phyloP scores from a whole-genome alignment of 1,140 invertebrate genomes.

The Meteorus sp. region DNA sequence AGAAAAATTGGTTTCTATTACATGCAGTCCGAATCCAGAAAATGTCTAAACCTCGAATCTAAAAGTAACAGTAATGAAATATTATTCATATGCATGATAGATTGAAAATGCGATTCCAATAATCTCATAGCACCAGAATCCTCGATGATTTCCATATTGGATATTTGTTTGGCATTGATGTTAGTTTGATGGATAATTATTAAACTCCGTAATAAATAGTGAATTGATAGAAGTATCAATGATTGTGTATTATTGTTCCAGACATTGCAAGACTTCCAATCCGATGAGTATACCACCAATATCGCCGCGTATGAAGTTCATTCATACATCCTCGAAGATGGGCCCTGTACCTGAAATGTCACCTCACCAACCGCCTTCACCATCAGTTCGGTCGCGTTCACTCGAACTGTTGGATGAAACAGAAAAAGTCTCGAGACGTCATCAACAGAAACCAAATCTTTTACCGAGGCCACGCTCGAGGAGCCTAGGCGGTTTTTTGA shows the following conservation, averaged over 20 bases:
- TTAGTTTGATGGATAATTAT: no score
- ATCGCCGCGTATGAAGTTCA: slow-evolving; percentile 44
- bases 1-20: slow-evolving; percentile 22
- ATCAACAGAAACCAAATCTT: slow-evolving; percentile 33
- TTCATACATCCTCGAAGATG: slow-evolving; percentile 38
- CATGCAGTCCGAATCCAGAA: slow-evolving; percentile 31
- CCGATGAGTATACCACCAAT: slow-evolving; percentile 58
- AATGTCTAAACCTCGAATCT: slow-evolving; percentile 35
- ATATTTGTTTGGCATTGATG: no score
- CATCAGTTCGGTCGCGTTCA: slow-evolving; percentile 39
- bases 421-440: slow-evolving; percentile 20
- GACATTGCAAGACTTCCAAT: slow-evolving; percentile 67
- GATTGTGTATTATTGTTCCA: slow-evolving; percentile 36
- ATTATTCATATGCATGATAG: no score
- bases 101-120: no score
- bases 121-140: no score
- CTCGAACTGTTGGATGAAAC: slow-evolving; percentile 41
- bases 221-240: neutral
- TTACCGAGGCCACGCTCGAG: slow-evolving; percentile 62
- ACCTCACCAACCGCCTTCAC: slow-evolving; percentile 40
- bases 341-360: slow-evolving; percentile 40
- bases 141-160: no score
- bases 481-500: slow-evolving; percentile 69
- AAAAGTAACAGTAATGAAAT: no score
- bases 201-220: no score